These are phyloP conservation scores for Ia io DNA, from an alignment of 2,113 vertebrate species.

Conservation along the genomic window DNA sequence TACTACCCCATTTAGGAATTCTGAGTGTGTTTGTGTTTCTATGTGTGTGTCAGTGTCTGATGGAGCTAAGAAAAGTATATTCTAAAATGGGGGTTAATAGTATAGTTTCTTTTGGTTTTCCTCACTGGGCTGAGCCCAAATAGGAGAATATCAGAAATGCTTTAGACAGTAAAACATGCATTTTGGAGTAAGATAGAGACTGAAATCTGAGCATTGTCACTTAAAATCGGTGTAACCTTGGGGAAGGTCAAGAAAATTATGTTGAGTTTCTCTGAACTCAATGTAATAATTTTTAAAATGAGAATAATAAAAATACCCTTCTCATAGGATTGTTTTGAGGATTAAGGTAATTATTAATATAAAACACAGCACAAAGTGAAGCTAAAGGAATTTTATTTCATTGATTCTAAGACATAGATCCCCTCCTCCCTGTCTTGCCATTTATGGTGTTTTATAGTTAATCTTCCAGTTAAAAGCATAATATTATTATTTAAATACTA, in stretches of 20 bases:
- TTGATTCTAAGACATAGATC: background rate
- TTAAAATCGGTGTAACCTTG: background rate
- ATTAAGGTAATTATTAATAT: slow-evolving; percentile 33
- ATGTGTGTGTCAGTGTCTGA: background rate
- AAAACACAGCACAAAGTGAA: background rate
- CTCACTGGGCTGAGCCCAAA: background rate
- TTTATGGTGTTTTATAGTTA: background rate
- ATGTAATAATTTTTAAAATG: slow-evolving; percentile 44
- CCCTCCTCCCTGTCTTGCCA: background rate
- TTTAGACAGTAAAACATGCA: background rate
- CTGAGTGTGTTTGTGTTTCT: background rate
- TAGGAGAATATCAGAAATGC: background rate
- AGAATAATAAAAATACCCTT: background rate
- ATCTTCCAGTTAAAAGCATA: background rate
- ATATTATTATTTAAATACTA: background rate
- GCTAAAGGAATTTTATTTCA: slow-evolving; percentile 27
- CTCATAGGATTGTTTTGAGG: background rate
- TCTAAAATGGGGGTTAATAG: background rate
- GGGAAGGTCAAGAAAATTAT: background rate
- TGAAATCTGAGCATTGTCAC: background rate
- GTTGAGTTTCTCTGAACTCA: slow-evolving; percentile 33
- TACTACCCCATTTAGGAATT: background rate
- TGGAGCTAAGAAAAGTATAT: background rate
- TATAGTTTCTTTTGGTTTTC: background rate
- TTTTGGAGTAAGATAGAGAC: background rate